Evolutionary conservation across 2,113 vertebrate genomes (phyloP), one percentile per base, ranked within the genome.

Genomic region (Gulo gulo): DNA sequence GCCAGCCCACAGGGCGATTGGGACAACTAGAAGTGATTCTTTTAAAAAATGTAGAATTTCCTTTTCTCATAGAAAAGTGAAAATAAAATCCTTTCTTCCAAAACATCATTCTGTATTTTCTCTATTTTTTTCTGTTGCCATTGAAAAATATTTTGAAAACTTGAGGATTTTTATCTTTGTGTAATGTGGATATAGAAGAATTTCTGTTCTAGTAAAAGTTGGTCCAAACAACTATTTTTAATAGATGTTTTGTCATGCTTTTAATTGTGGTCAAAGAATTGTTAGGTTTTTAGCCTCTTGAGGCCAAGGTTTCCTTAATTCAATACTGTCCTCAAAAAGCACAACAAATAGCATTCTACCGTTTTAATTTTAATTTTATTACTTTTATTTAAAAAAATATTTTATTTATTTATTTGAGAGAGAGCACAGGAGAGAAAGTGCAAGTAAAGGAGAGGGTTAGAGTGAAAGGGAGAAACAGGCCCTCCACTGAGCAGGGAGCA

Each of bases 141-240:
- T 87, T 15, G 61, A 36, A 79, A 95, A 89, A 65, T 23, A 84
- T 76, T 94, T 71, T 93, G 52, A 94, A 83, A 89, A 84, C 47
- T 45, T 50, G 29, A 87, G 21, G 5, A 47, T 34, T 92, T 95
- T 89, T 71, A 88, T 59, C 16, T 88, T 94, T 76, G 88, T 81
- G 47, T 18, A 84, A 73, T 57, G 21, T 42, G 59, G 12, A 11
- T 39, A 31, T 24, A 88, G 14, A 86, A 91, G 26, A 95, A 55
- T 71, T 71, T 88, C 20, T 85, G 4, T 71, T 93, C 61, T 85
- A 61, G 29, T 80, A 29, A 65, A 39, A 92, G 18, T 36, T 69
- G 29, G 23, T 80, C 24, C 45, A 86, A 47, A 73, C 76, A 69
- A 74, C 1, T 76, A 31, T 57, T 80, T 92, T 39, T 94, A n/a